Conservation (phyloP, 2,888 invertebrate genomes). For the Orchestes rusci region DNA sequence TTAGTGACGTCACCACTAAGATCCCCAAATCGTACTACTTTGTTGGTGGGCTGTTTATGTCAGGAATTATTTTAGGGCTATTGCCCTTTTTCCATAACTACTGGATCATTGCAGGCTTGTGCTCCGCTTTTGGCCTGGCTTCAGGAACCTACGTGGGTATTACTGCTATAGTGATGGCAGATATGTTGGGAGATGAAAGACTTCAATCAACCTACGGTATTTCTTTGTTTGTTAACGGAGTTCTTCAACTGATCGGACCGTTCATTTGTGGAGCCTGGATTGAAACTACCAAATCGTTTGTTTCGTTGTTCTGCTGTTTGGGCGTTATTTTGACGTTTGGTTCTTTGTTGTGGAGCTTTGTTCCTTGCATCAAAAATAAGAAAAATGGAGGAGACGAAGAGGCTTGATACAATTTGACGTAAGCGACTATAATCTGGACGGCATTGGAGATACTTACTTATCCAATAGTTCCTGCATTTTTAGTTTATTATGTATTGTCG, state of each 20-base stretch:
- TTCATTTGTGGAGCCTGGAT: constrained; percentile 74
- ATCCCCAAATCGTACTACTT: constrained; percentile 80
- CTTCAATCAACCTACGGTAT: constrained; percentile 81
- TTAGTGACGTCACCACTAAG: constrained; percentile 68
- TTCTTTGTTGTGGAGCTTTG: constrained; percentile 65
- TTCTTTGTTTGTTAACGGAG: constrained; percentile 76
- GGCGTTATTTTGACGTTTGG: constrained; percentile 68
- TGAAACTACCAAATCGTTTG: constrained; percentile 56
- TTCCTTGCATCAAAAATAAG: constrained; percentile 56
- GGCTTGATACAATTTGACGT: too few relatives aligned
- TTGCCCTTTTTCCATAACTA: constrained; percentile 65
- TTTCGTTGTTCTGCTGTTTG: constrained; percentile 64
- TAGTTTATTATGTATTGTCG: too few relatives aligned
- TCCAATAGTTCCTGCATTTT: too few relatives aligned
- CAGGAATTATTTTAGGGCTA: constrained; percentile 65
- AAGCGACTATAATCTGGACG: too few relatives aligned
- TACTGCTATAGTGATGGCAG: constrained; percentile 82
- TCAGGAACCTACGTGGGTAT: constrained; percentile 82
- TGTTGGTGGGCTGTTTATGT: constrained; percentile 68
- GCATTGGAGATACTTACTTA: too few relatives aligned
- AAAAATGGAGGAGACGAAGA: too few relatives aligned
- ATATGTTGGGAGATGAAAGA: constrained; percentile 77
- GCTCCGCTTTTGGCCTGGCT: constrained; percentile 71
- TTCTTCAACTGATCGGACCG: constrained; percentile 73
- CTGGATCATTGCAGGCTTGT: constrained; percentile 57